These are phyloP conservation scores for Melanostoma mellinum DNA, from an alignment of 2,888 invertebrate genomes.

Conservation along the genomic window DNA sequence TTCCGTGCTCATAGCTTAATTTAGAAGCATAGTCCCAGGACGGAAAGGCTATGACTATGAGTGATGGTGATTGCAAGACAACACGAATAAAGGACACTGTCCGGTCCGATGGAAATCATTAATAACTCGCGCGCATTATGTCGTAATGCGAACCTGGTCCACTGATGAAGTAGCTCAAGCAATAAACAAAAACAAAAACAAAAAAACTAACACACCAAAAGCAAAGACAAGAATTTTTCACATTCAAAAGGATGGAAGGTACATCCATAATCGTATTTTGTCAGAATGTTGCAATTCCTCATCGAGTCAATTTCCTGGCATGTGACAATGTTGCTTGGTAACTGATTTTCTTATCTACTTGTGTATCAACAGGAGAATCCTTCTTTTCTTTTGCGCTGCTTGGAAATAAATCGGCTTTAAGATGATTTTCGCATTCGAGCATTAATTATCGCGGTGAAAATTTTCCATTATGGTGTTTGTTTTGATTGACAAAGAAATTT, in stretches of 20 bases:
- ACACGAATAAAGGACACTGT: constrained; percentile 71
- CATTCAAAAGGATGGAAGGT: constrained; percentile 39
- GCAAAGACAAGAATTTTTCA: constrained; percentile 32
- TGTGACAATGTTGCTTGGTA: constrained; percentile 59
- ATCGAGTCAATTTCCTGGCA: constrained; percentile 72
- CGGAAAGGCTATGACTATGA: constrained; percentile 70
- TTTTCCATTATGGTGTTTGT: background rate
- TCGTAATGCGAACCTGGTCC: constrained; percentile 55
- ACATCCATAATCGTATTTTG: constrained; percentile 61
- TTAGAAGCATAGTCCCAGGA: constrained; percentile 57
- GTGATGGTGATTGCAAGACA: constrained; percentile 71
- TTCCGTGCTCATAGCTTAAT: constrained; percentile 75
- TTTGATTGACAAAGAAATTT: background rate
- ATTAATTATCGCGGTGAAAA: constrained; percentile 24
- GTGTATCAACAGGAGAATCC: constrained; percentile 21
- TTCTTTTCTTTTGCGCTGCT: constrained; percentile 17
- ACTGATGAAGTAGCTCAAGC: constrained; percentile 47
- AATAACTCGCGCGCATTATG: constrained; percentile 70
- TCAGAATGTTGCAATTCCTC: constrained; percentile 67
- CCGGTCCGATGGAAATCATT: constrained; percentile 60
- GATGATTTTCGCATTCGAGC: constrained; percentile 17
- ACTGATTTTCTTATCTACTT: constrained; percentile 50
- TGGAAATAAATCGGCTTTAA: constrained; percentile 48
- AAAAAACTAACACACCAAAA: background rate
- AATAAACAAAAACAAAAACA: constrained; percentile 67